Conservation (phyloP, 2,888 invertebrate genomes). For the Unio delphinus region DNA sequence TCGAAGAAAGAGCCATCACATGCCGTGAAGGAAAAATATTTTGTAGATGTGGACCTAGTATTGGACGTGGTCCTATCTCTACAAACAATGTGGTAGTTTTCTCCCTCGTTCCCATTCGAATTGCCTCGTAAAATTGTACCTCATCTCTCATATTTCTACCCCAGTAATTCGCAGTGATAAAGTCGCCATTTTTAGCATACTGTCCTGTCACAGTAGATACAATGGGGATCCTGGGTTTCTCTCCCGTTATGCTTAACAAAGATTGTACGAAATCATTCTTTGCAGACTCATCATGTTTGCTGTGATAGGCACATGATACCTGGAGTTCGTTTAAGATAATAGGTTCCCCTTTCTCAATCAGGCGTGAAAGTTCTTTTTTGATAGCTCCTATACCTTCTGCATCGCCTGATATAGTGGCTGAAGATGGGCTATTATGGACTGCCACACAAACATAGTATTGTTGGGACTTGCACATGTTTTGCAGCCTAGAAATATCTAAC, state of each 20-base stretch:
- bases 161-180: conserved; percentile 13
- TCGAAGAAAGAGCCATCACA: background rate
- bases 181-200: background rate
- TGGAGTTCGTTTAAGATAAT: background rate
- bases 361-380: background rate
- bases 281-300: conserved; percentile 8
- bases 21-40: background rate
- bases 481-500: too few species aligned
- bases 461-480: background rate
- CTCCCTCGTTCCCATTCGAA: background rate
- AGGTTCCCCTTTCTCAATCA: background rate
- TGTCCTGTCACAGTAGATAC: conserved; percentile 16
- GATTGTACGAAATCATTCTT: background rate
- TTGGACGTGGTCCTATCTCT: conserved; percentile 16
- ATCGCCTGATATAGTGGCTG: too few species aligned
- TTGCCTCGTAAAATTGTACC: conserved; percentile 10
- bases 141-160: conserved; percentile 7
- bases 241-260: background rate
- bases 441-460: too few species aligned
- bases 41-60: conserved; percentile 7
- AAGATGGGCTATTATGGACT: too few species aligned
- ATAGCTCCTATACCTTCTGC: background rate
- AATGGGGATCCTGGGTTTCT: background rate
- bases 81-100: conserved; percentile 7
- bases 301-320: conserved; percentile 15